Evolutionary conservation across 2,113 vertebrate genomes (phyloP).

Genomic region (Hylia prasina): DNA sequence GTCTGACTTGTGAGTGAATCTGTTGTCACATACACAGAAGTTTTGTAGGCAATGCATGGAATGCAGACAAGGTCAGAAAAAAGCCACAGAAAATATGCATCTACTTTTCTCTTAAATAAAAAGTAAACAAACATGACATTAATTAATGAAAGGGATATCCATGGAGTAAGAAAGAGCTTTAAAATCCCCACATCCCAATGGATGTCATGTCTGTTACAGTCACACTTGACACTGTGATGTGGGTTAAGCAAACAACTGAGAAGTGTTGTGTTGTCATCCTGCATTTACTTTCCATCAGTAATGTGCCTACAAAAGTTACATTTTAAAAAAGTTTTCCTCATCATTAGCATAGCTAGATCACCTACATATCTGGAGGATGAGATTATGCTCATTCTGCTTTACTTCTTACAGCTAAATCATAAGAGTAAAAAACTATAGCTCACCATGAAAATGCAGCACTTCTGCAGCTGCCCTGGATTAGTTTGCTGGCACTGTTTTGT

Average conservation of each 20-base stretch:
- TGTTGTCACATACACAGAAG: neutral
- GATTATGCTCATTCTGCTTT: neutral
- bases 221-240: neutral
- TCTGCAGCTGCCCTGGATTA: conserved; percentile 11
- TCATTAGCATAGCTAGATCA: neutral
- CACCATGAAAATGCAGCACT: neutral
- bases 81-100: neutral
- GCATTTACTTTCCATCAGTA: neutral
- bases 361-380: neutral
- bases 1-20: neutral
- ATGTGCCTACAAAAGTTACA: neutral
- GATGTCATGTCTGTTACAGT: neutral
- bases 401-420: neutral
- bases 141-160: neutral
- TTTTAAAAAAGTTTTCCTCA: neutral
- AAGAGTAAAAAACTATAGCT: neutral
- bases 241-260: neutral
- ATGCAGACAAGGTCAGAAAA: conserved; percentile 1
- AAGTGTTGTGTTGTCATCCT: neutral
- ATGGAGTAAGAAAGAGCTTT: neutral
- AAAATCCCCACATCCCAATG: neutral
- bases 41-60: neutral
- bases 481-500: neutral
- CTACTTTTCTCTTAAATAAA: neutral
- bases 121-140: neutral